Base-by-base conservation (phyloP, 2,113 vertebrate genomes). In the Atherinomorus stipes region DNA sequence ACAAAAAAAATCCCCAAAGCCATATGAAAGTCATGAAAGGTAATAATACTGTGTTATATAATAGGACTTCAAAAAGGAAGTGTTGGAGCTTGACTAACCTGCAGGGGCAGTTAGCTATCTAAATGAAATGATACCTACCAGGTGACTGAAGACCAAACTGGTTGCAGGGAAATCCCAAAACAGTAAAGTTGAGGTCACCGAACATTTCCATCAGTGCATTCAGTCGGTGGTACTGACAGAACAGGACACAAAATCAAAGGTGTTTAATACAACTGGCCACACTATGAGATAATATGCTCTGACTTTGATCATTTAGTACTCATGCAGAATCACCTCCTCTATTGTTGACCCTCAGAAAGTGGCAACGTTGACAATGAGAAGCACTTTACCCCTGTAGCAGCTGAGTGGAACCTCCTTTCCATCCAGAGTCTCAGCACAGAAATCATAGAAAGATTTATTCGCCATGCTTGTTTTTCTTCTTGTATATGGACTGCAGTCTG, bases 121-220 rank as follows among this genome's bases (percentile, higher is more conserved):
- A 47, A 47, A 47, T 47, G 18, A 47, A 8, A 45, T 15, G 50
- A 28, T 18, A 80, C 85, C 75, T 78, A 95, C 94, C 94, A 50
- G 94, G 94, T 54, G 93, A 84, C 80, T 95, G 94, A 49, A 94
- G 93, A 40, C 94, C 94, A 66, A 95, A 95, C 40, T 95, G 94
- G 86, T 95, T 95, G 80, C 94, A 94, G 52, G 92, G 64, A 73
- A 95, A 94, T 74, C 87, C 94, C 21, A 95, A 86, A n/a, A 95
- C 81, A 26, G 88, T 91, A 78, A 95, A 94, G 73, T 85, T 85
- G 69, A 61, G 78, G 57, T 86, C 64, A 2, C 84, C 89, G 62
- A 91, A 94, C 87, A 90, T 92, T 74, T 95, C 92, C 92, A 94
- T 94, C 51, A 95, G 94, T 92, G 94, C 92, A 93, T 95, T 95